Percentiles rank a stretch among this genome's conserved stretches.
These are phyloP conservation scores for Sinocyclocheilus maitianheensis DNA, from an alignment of 2,113 vertebrate species.

Conservation along the genomic window DNA sequence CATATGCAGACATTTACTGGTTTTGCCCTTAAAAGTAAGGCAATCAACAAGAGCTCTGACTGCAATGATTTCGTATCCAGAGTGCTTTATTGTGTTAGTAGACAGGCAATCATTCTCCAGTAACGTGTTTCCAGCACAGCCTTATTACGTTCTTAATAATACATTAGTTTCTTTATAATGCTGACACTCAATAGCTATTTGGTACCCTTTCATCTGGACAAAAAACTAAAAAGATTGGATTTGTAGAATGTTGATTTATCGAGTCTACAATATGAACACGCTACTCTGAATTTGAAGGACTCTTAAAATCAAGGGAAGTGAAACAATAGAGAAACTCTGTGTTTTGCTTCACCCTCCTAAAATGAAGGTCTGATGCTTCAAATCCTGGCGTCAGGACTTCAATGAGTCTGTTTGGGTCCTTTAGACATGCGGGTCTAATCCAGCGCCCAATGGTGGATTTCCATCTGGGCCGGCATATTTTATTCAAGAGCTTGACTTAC, in stretches of 20 bases:
- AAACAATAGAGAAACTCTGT: not conserved
- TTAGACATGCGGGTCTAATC: slow-evolving; percentile 69
- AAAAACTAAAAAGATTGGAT: not conserved
- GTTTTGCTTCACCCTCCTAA: not conserved
- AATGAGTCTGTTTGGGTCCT: slow-evolving; percentile 50
- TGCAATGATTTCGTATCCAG: not conserved
- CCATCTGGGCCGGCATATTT: slow-evolving; percentile 78
- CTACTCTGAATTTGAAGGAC: not conserved
- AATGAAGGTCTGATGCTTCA: not conserved
- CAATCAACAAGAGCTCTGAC: slow-evolving; percentile 29
- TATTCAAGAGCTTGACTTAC: slow-evolving; percentile 75
- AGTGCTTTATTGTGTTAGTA: slow-evolving; percentile 32
- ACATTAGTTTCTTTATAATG: slow-evolving; percentile 70
- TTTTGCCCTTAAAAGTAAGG: not conserved
- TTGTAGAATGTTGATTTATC: not conserved
- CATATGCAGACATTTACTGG: not conserved
- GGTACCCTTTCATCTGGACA: slow-evolving; percentile 62
- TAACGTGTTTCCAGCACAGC: slow-evolving; percentile 54
- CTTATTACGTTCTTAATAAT: slow-evolving; percentile 76
- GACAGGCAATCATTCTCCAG: slow-evolving; percentile 39
- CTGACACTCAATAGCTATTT: slow-evolving; percentile 72
- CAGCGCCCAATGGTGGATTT: slow-evolving; percentile 73
- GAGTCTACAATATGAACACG: not conserved
- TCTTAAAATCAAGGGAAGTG: not conserved
- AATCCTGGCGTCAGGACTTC: not conserved